Evolutionary conservation across 1,140 invertebrate species (phyloP).

Genomic region (Oryzaephilus surinamensis): DNA sequence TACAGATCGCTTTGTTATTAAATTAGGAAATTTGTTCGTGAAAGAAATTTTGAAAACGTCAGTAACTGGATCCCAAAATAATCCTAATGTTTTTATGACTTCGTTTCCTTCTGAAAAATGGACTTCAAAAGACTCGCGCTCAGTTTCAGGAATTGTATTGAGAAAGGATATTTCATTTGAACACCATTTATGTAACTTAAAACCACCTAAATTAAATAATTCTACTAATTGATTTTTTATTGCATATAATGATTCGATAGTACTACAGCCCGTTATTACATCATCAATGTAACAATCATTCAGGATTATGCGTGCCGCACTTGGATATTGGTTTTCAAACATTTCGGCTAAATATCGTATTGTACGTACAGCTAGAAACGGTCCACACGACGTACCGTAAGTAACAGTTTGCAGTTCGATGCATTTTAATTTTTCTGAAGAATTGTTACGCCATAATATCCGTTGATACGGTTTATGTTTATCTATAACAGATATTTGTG

Average conservation of each 20-base stretch:
- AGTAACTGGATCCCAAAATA: constrained; percentile 1
- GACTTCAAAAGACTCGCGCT: no score
- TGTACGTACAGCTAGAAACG: constrained; percentile 29
- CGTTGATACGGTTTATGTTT: constrained; percentile 27
- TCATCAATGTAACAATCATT: constrained; percentile 33
- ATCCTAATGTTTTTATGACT: constrained; percentile 3
- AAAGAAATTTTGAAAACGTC: neutral
- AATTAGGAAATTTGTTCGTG: neutral
- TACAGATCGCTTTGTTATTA: neutral
- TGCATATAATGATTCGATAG: no score
- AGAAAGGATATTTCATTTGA: no score
- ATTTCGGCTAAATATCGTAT: constrained; percentile 32
- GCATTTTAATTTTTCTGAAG: constrained; percentile 9
- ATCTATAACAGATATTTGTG: constrained; percentile 30
- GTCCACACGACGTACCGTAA: constrained; percentile 16
- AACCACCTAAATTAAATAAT: no score
- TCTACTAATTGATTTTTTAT: no score
- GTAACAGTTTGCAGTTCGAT: constrained; percentile 22
- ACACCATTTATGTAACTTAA: no score
- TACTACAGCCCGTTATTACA: no score
- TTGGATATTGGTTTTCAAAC: constrained; percentile 17
- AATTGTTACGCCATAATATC: constrained; percentile 27
- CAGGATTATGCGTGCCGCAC: constrained; percentile 6
- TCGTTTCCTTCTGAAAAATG: no score
- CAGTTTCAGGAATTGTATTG: no score